Evolutionary conservation across 1,140 invertebrate species (phyloP).

Genomic region (Drosophila seguyi): DNA sequence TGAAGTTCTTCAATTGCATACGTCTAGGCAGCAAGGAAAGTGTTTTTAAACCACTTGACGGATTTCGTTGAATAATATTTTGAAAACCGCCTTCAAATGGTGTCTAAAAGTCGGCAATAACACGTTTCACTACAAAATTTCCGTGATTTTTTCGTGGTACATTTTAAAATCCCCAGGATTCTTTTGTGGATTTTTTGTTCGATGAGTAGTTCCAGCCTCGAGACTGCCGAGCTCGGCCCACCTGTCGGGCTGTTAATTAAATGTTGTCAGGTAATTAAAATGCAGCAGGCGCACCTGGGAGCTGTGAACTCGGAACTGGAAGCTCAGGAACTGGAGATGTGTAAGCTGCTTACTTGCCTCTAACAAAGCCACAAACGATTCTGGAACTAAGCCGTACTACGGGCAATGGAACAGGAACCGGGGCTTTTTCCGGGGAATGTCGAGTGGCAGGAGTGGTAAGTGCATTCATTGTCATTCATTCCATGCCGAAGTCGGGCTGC

Average conservation of each 20-base stretch:
- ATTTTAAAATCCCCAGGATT: background rate
- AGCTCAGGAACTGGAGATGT: background rate
- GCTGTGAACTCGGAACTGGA: conserved; percentile 2
- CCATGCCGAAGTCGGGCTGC: background rate
- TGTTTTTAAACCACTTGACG: background rate
- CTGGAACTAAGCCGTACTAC: conserved; percentile 19
- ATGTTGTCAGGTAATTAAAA: conserved; percentile 54
- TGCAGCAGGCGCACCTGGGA: conserved; percentile 24
- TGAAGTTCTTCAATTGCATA: background rate
- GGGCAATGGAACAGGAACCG: background rate
- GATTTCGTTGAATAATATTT: background rate
- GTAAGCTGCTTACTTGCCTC: conserved; percentile 39
- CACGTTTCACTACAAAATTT: background rate
- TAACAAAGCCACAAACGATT: conserved; percentile 35
- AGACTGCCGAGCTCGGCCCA: background rate
- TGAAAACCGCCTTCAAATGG: background rate
- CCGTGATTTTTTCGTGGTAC: background rate
- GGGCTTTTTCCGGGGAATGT: background rate
- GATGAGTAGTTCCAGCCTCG: background rate
- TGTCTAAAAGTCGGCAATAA: background rate
- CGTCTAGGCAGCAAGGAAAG: too few species aligned
- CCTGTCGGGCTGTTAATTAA: conserved; percentile 34
- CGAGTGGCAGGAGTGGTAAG: background rate
- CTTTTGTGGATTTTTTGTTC: background rate
- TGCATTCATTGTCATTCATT: conserved; percentile 31